These are phyloP conservation scores for Therioaphis trifolii DNA, from an alignment of 2,888 invertebrate species.

Conservation along the genomic window DNA sequence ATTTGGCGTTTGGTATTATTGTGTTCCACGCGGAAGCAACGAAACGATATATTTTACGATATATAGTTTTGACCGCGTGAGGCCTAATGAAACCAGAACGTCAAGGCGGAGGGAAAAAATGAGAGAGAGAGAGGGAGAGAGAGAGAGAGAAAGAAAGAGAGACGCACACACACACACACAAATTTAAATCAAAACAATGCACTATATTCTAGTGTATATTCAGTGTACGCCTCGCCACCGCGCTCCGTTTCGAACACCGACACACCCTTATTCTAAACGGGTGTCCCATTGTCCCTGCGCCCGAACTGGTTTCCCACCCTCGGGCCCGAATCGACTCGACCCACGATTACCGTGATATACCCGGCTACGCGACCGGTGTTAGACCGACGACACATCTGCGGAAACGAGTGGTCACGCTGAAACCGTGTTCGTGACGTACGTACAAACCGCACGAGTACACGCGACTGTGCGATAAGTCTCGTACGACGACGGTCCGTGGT, in stretches of 20 bases:
- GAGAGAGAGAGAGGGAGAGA: too few species aligned
- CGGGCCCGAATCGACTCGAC: conserved; percentile 43
- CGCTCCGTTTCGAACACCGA: conserved; percentile 27
- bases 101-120: neutral
- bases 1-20: too few species aligned
- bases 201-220: neutral
- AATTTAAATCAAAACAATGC: conserved; percentile 51
- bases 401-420: neutral
- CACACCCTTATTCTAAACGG: conserved; percentile 51
- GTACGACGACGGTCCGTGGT: too few species aligned
- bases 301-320: conserved; percentile 44
- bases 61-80: conserved; percentile 17
- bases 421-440: too few species aligned
- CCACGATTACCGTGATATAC: neutral
- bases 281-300: too few species aligned
- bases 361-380: too few species aligned
- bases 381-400: too few species aligned
- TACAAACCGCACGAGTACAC: too few species aligned
- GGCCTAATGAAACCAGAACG: conserved; percentile 34
- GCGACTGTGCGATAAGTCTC: too few species aligned
- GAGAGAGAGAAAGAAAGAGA: too few species aligned
- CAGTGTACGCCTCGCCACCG: neutral
- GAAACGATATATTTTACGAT: conserved; percentile 49
- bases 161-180: too few species aligned
- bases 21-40: neutral